These are phyloP conservation scores for Macaca fascicularis DNA, from an alignment of 2,113 vertebrate genomes.

Conservation along the genomic window DNA sequence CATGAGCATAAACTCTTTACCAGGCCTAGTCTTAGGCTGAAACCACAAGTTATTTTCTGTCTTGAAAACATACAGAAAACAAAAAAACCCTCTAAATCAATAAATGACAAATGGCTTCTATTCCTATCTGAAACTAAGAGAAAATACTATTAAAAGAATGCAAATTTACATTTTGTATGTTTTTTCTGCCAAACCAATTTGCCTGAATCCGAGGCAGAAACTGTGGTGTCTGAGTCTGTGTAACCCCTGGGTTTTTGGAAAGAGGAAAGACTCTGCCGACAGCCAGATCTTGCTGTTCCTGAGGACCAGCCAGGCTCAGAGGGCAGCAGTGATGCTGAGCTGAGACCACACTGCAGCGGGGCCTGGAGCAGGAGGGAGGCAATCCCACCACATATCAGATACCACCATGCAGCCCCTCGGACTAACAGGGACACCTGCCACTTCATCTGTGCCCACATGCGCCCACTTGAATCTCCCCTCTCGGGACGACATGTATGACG, in stretches of 20 bases:
- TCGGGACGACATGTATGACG: accelerated
- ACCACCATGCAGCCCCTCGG: background rate
- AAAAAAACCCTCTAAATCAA: background rate
- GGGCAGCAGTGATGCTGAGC: background rate
- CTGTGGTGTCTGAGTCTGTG: background rate
- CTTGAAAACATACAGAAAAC: background rate
- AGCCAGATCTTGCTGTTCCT: background rate
- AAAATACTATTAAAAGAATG: background rate
- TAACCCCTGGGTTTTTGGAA: background rate
- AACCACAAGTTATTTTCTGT: background rate
- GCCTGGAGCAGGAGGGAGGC: background rate
- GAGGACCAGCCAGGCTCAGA: background rate
- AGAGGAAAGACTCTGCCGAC: background rate
- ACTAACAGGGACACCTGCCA: background rate
- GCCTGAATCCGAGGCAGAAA: background rate
- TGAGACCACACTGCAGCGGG: background rate
- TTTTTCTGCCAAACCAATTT: background rate
- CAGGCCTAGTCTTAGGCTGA: background rate
- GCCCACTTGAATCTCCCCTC: background rate
- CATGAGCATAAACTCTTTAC: background rate
- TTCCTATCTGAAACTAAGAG: background rate
- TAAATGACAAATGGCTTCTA: background rate
- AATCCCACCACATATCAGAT: background rate
- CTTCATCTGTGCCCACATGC: background rate
- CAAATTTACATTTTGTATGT: background rate